Evolutionary conservation across 2,113 vertebrate genomes (phyloP), one percentile per base, ranked within the genome.

Genomic region (Chauna torquata): DNA sequence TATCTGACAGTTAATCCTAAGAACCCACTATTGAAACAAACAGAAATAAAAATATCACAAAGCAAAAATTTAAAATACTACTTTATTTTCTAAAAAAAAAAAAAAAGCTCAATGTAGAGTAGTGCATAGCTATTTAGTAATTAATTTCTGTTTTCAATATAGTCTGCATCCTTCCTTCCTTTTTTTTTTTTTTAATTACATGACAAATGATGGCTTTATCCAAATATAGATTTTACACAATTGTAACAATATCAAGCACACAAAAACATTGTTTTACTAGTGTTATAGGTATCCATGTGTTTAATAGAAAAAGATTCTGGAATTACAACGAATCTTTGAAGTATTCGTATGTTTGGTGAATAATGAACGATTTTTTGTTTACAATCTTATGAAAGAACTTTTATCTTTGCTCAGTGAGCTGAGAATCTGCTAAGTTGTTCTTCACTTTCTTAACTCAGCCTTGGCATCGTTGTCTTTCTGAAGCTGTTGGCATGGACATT

Each of bases 301-400:
- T 77, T 86, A 90, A 95, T 65, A 70, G 36, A 77, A 86, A 3
- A 75, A 84, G 28, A 82, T 66, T 79, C 8, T 68, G 36, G 11
- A 82, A 92, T 86, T 89, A 76, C 16, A 70, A n/a, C 61, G 16
- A 96, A 84, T 87, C 83, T 75, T 66, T 94, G 45, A 96, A 88
- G 8, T 58, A 42, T 84, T 97, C 89, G 11, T 78, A 57, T 85
- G 44, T 66, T 88, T 93, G n/a, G 40, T 76, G 74, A 96, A 70
- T 91, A 95, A 88, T 81, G 47, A 96, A 88, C 94, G 38, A 86
- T 68, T 88, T 96, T 97, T 71, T 32, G 65, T 94, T 96, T 97
- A 22, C 74, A 61, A 52, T 81, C 18, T 96, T 88, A 66, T 2
- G 11, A 83, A 96, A 88, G 28, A 72, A 71, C 76, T 94, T 95